These are phyloP conservation scores for Pyrgilauda ruficollis DNA, from an alignment of 2,113 vertebrate species.

Conservation along the genomic window DNA sequence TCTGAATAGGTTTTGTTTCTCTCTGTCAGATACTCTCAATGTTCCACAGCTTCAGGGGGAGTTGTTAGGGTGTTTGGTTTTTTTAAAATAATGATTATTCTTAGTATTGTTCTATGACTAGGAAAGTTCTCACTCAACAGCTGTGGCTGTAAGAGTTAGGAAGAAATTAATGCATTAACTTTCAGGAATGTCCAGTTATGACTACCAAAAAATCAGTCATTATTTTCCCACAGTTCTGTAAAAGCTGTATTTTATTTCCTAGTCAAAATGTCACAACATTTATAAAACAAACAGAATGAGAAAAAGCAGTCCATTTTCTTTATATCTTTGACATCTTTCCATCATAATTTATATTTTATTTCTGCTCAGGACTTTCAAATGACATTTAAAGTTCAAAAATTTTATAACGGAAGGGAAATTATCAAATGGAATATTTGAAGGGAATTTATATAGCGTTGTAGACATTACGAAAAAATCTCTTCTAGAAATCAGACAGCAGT, in stretches of 20 bases:
- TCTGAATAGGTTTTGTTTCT: background rate
- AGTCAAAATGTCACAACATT: background rate
- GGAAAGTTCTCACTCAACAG: background rate
- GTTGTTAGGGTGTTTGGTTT: fast-evolving
- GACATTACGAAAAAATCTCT: background rate
- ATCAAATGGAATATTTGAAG: background rate
- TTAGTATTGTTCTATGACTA: background rate
- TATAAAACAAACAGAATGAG: background rate
- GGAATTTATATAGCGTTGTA: background rate
- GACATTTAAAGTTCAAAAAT: background rate
- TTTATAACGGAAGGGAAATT: background rate
- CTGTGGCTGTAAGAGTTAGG: background rate
- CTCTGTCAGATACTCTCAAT: background rate
- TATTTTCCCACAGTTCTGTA: background rate
- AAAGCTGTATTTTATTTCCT: background rate
- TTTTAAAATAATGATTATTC: background rate
- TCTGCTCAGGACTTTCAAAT: background rate
- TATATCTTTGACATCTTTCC: background rate
- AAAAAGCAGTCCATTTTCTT: background rate
- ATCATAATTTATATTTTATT: background rate
- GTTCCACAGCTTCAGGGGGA: background rate
- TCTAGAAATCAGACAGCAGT: background rate
- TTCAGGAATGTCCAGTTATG: background rate
- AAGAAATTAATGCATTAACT: background rate
- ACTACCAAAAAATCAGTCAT: background rate